A percentile compares a stretch with the other conserved stretches of the same genome.
phyloP scores from a whole-genome alignment of 92 coral and sea anemone species.

The Actinernus sp. region DNA sequence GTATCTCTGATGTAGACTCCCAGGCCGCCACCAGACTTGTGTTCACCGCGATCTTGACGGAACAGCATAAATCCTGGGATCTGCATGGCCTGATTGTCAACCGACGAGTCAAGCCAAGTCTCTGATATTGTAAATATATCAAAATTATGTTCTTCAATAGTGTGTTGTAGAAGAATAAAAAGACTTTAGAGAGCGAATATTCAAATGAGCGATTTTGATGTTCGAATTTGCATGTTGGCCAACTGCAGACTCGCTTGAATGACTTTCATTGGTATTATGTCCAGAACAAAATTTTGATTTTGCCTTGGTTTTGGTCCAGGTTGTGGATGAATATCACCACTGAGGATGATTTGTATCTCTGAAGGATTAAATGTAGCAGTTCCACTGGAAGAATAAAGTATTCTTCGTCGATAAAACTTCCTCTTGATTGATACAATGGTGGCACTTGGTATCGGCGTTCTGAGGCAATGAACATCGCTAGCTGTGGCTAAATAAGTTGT shows the following conservation, averaged over 20 bases:
- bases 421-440: too few relatives aligned
- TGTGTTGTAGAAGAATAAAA: too few relatives aligned
- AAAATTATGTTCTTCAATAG: too few relatives aligned
- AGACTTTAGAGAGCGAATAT: too few relatives aligned
- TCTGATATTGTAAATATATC: too few relatives aligned
- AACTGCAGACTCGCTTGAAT: not conserved
- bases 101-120: too few relatives aligned
- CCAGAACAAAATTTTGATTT: not conserved
- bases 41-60: slow-evolving; percentile 62
- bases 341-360: not conserved
- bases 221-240: slow-evolving; percentile 7
- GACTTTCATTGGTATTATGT: not conserved
- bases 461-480: too few relatives aligned
- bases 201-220: too few relatives aligned
- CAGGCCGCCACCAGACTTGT: slow-evolving; percentile 58
- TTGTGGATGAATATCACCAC: slow-evolving; percentile 7
- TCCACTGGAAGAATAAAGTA: not conserved
- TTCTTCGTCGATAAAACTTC: not conserved
- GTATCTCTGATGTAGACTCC: slow-evolving; percentile 45
- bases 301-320: not conserved
- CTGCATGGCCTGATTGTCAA: slow-evolving; percentile 15
- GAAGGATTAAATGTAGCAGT: not conserved
- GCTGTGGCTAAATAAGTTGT: too few relatives aligned
- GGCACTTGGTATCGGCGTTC: too few relatives aligned
- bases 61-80: slow-evolving; percentile 52